Conservation (phyloP, 2,113 vertebrate species). For the Barnardius zonarius region DNA sequence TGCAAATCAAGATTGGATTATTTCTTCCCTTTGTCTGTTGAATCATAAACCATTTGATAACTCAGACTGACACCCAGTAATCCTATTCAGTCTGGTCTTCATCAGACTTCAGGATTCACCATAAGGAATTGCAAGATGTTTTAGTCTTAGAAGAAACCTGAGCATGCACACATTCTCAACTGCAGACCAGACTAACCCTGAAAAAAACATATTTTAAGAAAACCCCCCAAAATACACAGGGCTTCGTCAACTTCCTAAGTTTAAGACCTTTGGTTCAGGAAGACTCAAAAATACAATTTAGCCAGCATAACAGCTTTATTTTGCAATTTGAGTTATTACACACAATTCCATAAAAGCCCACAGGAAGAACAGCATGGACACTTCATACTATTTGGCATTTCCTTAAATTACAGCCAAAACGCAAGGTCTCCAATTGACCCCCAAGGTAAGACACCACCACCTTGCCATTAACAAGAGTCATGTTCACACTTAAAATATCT, state of each 20-base stretch:
- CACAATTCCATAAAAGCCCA: neutral
- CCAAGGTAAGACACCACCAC: neutral
- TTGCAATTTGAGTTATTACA: neutral
- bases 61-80: neutral
- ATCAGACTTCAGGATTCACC: neutral
- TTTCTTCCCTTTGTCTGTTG: neutral
- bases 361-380: neutral
- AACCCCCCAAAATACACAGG: neutral
- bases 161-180: neutral
- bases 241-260: neutral
- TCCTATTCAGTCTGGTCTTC: neutral
- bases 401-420: neutral
- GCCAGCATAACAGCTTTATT: constrained; percentile 21
- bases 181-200: neutral
- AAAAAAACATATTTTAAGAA: neutral
- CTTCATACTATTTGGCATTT: neutral
- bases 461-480: neutral
- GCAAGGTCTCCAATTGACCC: neutral
- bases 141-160: neutral
- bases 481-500: neutral
- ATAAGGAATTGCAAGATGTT: neutral
- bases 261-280: neutral
- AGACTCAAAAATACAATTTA: neutral
- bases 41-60: neutral
- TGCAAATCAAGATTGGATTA: neutral